phyloP scores from a whole-genome alignment of 2,888 invertebrate species.

The Atrina japonica region DNA sequence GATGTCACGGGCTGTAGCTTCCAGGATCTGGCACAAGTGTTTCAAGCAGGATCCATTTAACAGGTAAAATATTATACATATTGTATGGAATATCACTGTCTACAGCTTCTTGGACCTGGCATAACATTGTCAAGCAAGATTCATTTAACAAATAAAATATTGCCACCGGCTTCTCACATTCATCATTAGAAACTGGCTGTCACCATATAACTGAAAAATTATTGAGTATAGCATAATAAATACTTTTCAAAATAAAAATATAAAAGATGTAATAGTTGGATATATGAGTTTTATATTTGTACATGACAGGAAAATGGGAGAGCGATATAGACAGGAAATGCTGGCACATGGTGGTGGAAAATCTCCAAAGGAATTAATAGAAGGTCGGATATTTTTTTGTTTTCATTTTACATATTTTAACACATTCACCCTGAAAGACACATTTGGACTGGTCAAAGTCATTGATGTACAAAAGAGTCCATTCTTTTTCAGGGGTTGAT shows the following conservation, averaged over 20 bases:
- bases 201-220: no score
- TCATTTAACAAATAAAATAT: no score
- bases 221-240: no score
- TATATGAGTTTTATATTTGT: no score
- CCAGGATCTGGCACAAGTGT: slow-evolving; percentile 94
- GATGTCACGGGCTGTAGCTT: slow-evolving; percentile 95
- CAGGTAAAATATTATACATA: slow-evolving; percentile 60
- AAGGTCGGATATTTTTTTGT: slow-evolving; percentile 59
- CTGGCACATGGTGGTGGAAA: slow-evolving; percentile 93
- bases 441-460: no score
- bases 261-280: no score
- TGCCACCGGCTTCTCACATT: no score
- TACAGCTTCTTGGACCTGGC: neutral
- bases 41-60: slow-evolving; percentile 86
- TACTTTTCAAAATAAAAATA: no score
- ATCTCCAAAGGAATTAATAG: slow-evolving; percentile 89
- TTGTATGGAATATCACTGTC: no score
- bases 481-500: no score
- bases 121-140: neutral
- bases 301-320: slow-evolving; percentile 87
- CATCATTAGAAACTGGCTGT: no score
- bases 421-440: neutral
- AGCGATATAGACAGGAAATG: slow-evolving; percentile 88
- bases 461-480: no score
- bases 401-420: neutral